These are phyloP conservation scores for Malacoctenus gilli DNA, from an alignment of 2,797 vertebrate species.

Conservation along the genomic window DNA sequence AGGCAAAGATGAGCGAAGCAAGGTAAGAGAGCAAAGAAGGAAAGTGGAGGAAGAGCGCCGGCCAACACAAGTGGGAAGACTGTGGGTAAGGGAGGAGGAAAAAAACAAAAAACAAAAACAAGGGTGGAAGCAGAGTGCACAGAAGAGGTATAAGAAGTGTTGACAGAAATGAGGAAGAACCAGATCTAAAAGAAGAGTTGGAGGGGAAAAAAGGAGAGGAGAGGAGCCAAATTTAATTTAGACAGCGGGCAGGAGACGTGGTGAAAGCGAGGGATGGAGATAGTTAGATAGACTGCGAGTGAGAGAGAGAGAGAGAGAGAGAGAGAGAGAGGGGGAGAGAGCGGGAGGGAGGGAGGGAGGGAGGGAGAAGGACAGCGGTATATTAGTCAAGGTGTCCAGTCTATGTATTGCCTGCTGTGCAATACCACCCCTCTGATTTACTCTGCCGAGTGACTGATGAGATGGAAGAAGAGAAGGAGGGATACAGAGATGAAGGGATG, in stretches of 20 bases:
- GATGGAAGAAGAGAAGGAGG: slow-evolving; percentile 60
- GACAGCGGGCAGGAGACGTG: slow-evolving; percentile 41
- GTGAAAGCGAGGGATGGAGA: slow-evolving; percentile 27
- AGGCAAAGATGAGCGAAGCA: slow-evolving; percentile 41
- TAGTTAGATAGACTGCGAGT: slow-evolving; percentile 53
- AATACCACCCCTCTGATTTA: slow-evolving; percentile 81
- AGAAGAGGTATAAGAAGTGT: slow-evolving; percentile 31
- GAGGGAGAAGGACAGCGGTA: slow-evolving; percentile 71
- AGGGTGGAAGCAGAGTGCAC: slow-evolving; percentile 12
- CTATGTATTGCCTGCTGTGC: slow-evolving; percentile 81
- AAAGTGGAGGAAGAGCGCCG: slow-evolving; percentile 40
- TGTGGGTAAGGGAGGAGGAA: slow-evolving; percentile 8
- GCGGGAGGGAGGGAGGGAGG: slow-evolving; percentile 45
- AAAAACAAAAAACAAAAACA: neutral
- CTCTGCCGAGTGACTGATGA: slow-evolving; percentile 79
- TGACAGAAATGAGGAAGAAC: slow-evolving; percentile 34
- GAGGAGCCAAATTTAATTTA: slow-evolving; percentile 64
- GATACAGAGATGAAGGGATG: slow-evolving; percentile 68
- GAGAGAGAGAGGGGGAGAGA: slow-evolving; percentile 52
- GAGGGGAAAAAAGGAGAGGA: slow-evolving; percentile 21
- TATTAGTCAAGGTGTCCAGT: slow-evolving; percentile 82
- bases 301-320: slow-evolving; percentile 38
- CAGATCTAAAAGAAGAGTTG: slow-evolving; percentile 34
- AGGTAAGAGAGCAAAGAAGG: slow-evolving; percentile 53
- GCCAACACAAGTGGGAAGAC: slow-evolving; percentile 39